These are phyloP conservation scores for Amphiprion percula DNA, from an alignment of 2,113 vertebrate species.

Conservation along the genomic window DNA sequence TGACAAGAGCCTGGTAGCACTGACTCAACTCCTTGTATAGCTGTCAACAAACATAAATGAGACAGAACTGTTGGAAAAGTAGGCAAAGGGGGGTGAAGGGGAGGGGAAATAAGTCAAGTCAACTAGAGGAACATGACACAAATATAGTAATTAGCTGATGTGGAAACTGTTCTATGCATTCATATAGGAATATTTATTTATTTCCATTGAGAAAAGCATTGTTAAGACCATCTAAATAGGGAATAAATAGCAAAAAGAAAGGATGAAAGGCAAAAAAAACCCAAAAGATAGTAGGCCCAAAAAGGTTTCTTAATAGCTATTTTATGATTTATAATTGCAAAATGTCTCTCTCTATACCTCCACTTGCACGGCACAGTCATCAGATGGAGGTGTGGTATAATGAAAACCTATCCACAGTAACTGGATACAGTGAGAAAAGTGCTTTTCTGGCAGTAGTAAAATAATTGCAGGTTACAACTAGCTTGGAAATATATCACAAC, in stretches of 20 bases:
- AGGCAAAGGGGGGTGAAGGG: not conserved
- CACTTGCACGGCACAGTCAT: not conserved
- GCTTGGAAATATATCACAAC: constrained; percentile 50
- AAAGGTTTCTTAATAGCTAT: constrained; percentile 5
- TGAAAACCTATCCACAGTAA: constrained; percentile 47
- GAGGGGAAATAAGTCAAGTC: not conserved
- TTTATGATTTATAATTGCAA: constrained; percentile 4
- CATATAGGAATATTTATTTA: constrained; percentile 11
- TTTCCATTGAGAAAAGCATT: not conserved
- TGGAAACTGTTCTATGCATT: not conserved
- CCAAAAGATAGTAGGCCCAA: not conserved
- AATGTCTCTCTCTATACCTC: not conserved
- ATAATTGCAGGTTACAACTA: constrained; percentile 51
- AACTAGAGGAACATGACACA: constrained; percentile 11
- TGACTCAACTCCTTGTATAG: constrained; percentile 90
- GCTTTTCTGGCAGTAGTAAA: constrained; percentile 32
- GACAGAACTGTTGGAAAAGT: not conserved
- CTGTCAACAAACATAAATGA: constrained; percentile 79
- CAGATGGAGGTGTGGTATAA: not conserved
- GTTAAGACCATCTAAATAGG: constrained; percentile 24
- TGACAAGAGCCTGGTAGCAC: constrained; percentile 89
- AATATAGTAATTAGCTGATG: constrained; percentile 12
- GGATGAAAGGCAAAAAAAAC: not conserved
- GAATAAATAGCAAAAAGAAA: not conserved
- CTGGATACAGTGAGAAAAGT: constrained; percentile 31